These are phyloP conservation scores for Neomicropteryx cornuta DNA, from an alignment of 1,140 invertebrate genomes.

Conservation along the genomic window DNA sequence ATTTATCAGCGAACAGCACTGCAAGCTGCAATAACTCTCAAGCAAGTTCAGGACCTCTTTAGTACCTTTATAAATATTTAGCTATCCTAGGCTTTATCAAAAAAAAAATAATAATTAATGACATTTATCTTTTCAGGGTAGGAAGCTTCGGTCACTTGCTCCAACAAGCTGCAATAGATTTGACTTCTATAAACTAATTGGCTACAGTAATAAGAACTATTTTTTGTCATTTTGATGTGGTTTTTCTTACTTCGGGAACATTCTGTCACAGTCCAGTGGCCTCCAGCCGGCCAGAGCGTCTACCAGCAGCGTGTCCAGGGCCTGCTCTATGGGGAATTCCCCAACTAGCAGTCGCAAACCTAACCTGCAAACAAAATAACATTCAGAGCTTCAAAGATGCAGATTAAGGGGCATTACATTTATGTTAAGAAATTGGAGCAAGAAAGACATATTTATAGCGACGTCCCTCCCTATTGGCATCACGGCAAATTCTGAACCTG, in stretches of 20 bases:
- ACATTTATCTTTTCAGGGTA: too few species aligned
- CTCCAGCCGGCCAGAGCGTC: conserved; percentile 34
- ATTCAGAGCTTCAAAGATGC: conserved; percentile 1
- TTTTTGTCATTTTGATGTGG: too few species aligned
- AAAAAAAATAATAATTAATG: too few species aligned
- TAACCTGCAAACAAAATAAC: conserved; percentile 24
- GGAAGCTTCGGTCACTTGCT: too few species aligned
- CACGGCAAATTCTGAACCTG: background rate
- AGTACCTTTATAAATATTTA: too few species aligned
- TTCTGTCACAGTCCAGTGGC: conserved; percentile 30
- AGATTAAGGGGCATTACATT: background rate
- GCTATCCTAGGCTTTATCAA: too few species aligned
- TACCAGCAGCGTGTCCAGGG: conserved; percentile 34
- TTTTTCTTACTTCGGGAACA: conserved; percentile 39
- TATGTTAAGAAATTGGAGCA: conserved; percentile 2
- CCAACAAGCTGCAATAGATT: too few species aligned
- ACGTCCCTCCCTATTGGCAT: background rate
- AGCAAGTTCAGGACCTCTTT: too few species aligned
- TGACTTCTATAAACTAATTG: too few species aligned
- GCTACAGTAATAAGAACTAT: too few species aligned
- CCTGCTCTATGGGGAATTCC: conserved; percentile 34
- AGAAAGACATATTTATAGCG: background rate
- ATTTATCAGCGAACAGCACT: too few species aligned
- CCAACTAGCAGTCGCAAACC: conserved; percentile 39
- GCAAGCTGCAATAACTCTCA: too few species aligned